Conservation (phyloP, 2,113 vertebrate genomes). For the Trinectes maculatus region DNA sequence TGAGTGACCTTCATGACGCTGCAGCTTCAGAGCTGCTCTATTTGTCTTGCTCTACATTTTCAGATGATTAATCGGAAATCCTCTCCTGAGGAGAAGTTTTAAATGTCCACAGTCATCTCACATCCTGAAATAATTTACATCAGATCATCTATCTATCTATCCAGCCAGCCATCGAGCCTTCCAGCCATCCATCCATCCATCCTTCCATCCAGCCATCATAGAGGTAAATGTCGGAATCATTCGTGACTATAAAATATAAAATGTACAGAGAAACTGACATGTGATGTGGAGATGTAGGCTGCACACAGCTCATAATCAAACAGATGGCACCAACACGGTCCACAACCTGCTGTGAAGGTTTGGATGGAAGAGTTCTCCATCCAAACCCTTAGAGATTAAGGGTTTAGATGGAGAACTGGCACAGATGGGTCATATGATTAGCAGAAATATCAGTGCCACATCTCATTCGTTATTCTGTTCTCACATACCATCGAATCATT, state of each 20-base stretch:
- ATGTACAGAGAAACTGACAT: not conserved
- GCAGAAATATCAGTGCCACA: not conserved
- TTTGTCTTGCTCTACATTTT: constrained; percentile 18
- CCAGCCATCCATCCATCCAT: too few species aligned
- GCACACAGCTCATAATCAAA: not conserved
- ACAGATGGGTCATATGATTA: constrained; percentile 13
- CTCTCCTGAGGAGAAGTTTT: constrained; percentile 15
- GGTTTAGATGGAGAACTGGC: not conserved
- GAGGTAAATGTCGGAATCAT: not conserved
- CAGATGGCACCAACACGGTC: constrained; percentile 2
- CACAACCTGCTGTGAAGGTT: too few species aligned
- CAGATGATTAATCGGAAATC: constrained; percentile 53
- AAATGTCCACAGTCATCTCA: not conserved
- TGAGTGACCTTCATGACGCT: constrained; percentile 42
- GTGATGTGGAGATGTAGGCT: not conserved
- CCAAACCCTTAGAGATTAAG: too few species aligned
- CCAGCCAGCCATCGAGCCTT: too few species aligned
- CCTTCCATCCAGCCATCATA: too few species aligned
- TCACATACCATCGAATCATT: not conserved
- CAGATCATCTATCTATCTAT: too few species aligned
- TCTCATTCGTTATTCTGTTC: not conserved
- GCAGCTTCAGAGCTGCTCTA: constrained; percentile 11
- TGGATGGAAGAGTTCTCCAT: too few species aligned
- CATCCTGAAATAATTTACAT: not conserved
- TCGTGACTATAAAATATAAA: not conserved